Evolutionary conservation across 2,113 vertebrate species (phyloP).

Genomic region (Camelus dromedarius): DNA sequence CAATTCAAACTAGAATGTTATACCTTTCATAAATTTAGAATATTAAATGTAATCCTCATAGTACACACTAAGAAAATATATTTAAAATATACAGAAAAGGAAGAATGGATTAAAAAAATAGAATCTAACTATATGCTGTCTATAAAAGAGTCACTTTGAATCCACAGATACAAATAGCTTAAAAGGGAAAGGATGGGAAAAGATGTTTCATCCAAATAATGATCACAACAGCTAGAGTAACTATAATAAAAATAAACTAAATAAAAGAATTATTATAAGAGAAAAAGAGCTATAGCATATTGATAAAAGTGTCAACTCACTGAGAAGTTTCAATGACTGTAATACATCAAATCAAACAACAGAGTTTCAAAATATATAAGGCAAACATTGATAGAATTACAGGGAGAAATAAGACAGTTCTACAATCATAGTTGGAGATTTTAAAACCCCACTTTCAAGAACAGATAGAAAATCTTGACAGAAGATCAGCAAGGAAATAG

Average conservation of each 20-base stretch:
- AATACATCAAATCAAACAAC: neutral
- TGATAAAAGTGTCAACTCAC: neutral
- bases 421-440: neutral
- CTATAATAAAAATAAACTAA: neutral
- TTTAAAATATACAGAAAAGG: neutral
- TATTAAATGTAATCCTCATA: neutral
- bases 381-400: neutral
- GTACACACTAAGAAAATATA: neutral
- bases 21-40: neutral
- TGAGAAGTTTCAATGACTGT: neutral
- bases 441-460: neutral
- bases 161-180: conserved; percentile 3
- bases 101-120: neutral
- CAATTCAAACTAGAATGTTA: neutral
- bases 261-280: neutral
- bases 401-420: neutral
- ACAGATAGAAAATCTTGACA: neutral
- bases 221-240: neutral
- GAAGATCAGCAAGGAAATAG: neutral
- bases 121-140: neutral
- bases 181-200: neutral
- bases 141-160: neutral
- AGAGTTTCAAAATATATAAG: neutral
- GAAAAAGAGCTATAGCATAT: neutral
- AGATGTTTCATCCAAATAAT: neutral